Evolutionary conservation across 2,113 vertebrate genomes (phyloP).

Genomic region (Aphelocoma coerulescens): DNA sequence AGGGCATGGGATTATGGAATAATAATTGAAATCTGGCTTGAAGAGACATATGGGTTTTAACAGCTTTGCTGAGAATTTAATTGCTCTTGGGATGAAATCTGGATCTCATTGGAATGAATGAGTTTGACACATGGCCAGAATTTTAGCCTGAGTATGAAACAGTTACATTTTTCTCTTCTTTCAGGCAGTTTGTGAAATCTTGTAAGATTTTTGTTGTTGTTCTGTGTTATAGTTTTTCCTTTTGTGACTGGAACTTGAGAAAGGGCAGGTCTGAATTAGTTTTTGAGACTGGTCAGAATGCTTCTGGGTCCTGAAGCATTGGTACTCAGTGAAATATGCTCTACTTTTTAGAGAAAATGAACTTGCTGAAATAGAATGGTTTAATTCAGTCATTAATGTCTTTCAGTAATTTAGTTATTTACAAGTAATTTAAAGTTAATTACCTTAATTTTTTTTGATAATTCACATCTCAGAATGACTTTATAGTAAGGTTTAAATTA

Average conservation of each 20-base stretch:
- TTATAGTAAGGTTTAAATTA: neutral
- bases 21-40: neutral
- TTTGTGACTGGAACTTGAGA: neutral
- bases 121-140: neutral
- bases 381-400: neutral
- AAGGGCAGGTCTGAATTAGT: neutral
- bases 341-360: neutral
- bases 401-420: neutral
- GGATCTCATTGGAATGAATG: neutral
- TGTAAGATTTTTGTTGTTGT: neutral
- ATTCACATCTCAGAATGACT: neutral
- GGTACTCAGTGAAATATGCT: neutral
- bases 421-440: neutral
- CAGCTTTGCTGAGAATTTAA: slow-evolving; percentile 19
- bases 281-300: neutral
- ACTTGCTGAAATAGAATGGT: neutral
- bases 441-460: neutral
- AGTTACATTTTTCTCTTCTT: neutral
- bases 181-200: neutral
- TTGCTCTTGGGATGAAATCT: neutral
- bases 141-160: neutral
- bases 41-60: slow-evolving; percentile 12
- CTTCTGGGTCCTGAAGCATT: neutral
- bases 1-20: neutral
- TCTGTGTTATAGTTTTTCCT: neutral